A percentile compares a stretch with the other conserved stretches of the same genome.
Conservation (phyloP, 2,888 invertebrate genomes). For the Eristalinus sepulchralis region DNA sequence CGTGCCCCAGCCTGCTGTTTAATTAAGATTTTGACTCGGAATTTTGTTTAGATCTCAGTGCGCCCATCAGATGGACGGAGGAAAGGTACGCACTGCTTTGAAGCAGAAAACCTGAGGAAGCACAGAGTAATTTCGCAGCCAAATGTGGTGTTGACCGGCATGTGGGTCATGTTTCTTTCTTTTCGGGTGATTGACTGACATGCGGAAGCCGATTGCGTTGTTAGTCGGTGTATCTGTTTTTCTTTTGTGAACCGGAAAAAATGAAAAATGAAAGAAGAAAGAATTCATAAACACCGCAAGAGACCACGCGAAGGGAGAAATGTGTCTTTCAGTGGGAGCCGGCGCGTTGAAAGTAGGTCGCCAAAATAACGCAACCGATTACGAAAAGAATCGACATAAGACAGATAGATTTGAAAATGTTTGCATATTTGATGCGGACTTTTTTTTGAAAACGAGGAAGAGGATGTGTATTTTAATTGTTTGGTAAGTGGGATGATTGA, state of each 20-base stretch:
- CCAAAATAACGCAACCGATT: neutral
- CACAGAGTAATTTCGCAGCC: slow-evolving; percentile 26
- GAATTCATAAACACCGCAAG: slow-evolving; percentile 7
- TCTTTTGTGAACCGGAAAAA: neutral
- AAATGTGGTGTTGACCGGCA: slow-evolving; percentile 45
- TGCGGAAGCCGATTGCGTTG: slow-evolving; percentile 54
- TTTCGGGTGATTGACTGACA: slow-evolving; percentile 63
- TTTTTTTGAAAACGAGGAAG: neutral
- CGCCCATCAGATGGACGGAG: slow-evolving; percentile 23
- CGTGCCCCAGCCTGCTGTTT: slow-evolving; percentile 22
- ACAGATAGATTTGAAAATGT: neutral
- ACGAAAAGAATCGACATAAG: neutral
- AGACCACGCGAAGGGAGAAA: neutral
- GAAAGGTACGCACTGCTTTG: slow-evolving; percentile 29
- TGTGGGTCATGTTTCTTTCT: slow-evolving; percentile 60
- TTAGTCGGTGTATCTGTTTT: slow-evolving; percentile 13
- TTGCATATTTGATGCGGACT: neutral
- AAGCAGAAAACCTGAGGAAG: neutral
- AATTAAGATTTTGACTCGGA: slow-evolving; percentile 45
- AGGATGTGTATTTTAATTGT: neutral
- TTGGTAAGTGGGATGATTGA: neutral
- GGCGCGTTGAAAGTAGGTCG: neutral
- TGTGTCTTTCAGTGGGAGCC: neutral
- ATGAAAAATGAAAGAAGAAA: neutral
- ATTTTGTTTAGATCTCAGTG: slow-evolving; percentile 51